These are phyloP conservation scores for Parapsyche elsis DNA, from an alignment of 1,140 invertebrate genomes.

Conservation along the genomic window DNA sequence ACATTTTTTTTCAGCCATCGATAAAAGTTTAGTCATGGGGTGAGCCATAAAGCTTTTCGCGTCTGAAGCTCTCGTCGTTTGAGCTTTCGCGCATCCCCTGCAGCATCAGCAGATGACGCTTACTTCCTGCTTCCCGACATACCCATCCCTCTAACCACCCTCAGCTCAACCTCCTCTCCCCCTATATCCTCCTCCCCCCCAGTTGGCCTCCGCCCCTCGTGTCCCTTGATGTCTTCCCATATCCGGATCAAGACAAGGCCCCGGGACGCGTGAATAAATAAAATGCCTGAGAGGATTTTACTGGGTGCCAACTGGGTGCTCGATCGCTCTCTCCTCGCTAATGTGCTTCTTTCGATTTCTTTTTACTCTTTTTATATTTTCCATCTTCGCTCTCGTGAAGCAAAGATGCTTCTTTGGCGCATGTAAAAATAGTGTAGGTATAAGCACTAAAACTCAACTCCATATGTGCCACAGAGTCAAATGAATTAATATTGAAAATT, in stretches of 20 bases:
- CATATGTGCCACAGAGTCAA: no score
- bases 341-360: slow-evolving; percentile 29
- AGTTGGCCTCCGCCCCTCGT: not conserved
- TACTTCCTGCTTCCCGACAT: slow-evolving; percentile 36
- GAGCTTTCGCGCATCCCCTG: slow-evolving; percentile 37
- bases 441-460: no score
- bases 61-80: slow-evolving; percentile 5
- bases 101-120: slow-evolving; percentile 44
- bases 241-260: slow-evolving; percentile 50
- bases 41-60: not conserved
- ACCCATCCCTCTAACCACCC: not conserved
- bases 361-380: not conserved
- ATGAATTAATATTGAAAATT: no score
- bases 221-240: slow-evolving; percentile 46
- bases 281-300: slow-evolving; percentile 51
- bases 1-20: not conserved
- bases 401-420: not conserved
- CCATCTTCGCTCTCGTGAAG: not conserved
- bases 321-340: slow-evolving; percentile 14
- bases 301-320: slow-evolving; percentile 47
- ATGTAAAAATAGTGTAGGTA: not conserved
- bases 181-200: not conserved
- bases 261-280: slow-evolving; percentile 50
- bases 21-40: not conserved
- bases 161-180: not conserved